Conservation (phyloP, 2,113 vertebrate species). For the Ifrita kowaldi region DNA sequence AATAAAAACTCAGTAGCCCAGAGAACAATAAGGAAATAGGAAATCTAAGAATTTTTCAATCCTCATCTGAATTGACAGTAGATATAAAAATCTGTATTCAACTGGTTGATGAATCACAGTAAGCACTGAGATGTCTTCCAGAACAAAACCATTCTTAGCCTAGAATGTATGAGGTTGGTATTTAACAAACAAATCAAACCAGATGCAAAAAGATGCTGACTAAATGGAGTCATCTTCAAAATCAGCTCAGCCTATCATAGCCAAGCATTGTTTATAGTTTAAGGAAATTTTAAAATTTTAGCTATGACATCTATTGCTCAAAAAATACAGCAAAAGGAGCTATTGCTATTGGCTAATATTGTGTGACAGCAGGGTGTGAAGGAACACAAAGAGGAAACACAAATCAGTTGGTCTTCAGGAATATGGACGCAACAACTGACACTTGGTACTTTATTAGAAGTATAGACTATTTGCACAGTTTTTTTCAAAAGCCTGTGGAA, state of each 20-base stretch:
- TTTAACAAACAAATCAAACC: background rate
- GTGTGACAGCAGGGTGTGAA: background rate
- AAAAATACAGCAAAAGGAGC: background rate
- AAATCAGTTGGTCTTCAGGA: background rate
- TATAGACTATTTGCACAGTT: background rate
- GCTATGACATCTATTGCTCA: background rate
- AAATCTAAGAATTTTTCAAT: background rate
- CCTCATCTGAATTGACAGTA: background rate
- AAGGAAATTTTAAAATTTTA: background rate
- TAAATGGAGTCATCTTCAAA: background rate
- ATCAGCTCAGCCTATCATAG: background rate
- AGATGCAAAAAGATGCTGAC: background rate
- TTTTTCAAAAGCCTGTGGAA: background rate
- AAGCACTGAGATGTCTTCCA: background rate
- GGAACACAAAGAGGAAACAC: background rate
- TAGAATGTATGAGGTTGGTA: background rate
- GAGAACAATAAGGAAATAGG: background rate
- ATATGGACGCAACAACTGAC: background rate
- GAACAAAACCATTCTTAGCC: background rate
- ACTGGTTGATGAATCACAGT: background rate
- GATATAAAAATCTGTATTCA: background rate
- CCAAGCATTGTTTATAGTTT: background rate
- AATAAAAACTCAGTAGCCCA: background rate
- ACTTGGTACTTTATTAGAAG: background rate
- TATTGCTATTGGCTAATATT: background rate